These are phyloP conservation scores for Pseudorectes ferrugineus DNA, from an alignment of 2,113 vertebrate genomes.

Conservation along the genomic window DNA sequence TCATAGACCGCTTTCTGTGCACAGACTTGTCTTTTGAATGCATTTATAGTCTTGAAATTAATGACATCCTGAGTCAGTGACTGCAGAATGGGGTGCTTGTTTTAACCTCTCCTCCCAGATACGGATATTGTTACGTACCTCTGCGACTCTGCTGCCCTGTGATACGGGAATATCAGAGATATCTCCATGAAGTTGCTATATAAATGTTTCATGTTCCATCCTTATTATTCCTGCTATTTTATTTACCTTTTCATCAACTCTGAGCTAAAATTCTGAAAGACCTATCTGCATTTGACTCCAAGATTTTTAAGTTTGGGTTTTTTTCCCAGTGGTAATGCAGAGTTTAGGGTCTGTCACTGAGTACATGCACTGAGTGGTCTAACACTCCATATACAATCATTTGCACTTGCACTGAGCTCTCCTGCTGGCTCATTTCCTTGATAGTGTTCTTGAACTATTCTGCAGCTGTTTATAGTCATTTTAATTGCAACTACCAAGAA, in stretches of 20 bases:
- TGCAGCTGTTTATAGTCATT: background rate
- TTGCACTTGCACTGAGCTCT: background rate
- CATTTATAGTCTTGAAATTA: background rate
- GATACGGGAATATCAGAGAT: fast-evolving
- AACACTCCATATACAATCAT: background rate
- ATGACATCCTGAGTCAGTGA: background rate
- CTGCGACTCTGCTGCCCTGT: background rate
- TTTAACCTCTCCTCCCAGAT: background rate
- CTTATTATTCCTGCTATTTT: background rate
- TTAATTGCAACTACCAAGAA: background rate
- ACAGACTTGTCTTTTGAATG: background rate
- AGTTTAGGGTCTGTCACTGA: background rate
- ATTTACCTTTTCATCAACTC: background rate
- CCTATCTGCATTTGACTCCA: fast-evolving
- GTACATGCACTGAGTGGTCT: background rate
- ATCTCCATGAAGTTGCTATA: background rate
- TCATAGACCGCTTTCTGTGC: background rate
- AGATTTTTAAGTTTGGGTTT: background rate
- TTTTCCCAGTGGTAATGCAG: background rate
- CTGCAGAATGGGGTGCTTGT: background rate
- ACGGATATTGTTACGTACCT: background rate
- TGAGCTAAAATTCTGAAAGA: background rate
- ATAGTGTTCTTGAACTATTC: background rate
- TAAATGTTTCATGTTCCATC: background rate
- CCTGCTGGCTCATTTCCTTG: background rate